Conservation (phyloP, 2,113 vertebrate species). For the Gymnorhina tibicen region DNA sequence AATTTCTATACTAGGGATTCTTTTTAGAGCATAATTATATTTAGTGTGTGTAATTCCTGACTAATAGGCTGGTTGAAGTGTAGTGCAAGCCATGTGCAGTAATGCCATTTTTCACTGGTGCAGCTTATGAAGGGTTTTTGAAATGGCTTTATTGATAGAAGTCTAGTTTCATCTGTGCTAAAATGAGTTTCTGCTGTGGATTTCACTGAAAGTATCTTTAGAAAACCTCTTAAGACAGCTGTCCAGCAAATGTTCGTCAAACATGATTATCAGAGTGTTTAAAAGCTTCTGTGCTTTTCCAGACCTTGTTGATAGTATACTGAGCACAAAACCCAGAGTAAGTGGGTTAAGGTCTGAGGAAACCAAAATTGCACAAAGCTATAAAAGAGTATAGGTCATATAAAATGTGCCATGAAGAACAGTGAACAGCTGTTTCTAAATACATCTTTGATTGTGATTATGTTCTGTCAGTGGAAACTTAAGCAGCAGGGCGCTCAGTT, state of each 20-base stretch:
- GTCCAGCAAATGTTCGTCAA: not conserved
- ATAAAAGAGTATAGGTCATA: not conserved
- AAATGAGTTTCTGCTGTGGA: not conserved
- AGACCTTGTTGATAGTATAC: not conserved
- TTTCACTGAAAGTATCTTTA: not conserved
- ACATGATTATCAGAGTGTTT: not conserved
- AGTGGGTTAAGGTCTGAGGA: not conserved
- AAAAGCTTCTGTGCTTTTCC: not conserved
- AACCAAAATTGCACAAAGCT: not conserved
- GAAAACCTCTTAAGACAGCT: not conserved
- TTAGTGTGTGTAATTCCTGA: not conserved
- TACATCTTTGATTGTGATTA: not conserved
- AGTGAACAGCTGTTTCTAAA: not conserved
- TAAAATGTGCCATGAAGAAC: not conserved
- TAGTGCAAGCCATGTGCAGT: not conserved
- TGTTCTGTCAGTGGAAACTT: not conserved
- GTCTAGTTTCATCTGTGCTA: not conserved
- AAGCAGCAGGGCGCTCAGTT: accelerated
- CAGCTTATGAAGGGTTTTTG: not conserved
- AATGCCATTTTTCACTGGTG: not conserved
- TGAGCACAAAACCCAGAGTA: not conserved
- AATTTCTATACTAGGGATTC: not conserved
- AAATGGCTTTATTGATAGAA: not conserved
- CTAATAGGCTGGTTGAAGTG: not conserved
- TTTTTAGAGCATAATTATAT: not conserved